A percentile compares a stretch with the other conserved stretches of the same genome.
phyloP scores from a whole-genome alignment of 1,140 invertebrate genomes.

The Drosophila subpulchrella region DNA sequence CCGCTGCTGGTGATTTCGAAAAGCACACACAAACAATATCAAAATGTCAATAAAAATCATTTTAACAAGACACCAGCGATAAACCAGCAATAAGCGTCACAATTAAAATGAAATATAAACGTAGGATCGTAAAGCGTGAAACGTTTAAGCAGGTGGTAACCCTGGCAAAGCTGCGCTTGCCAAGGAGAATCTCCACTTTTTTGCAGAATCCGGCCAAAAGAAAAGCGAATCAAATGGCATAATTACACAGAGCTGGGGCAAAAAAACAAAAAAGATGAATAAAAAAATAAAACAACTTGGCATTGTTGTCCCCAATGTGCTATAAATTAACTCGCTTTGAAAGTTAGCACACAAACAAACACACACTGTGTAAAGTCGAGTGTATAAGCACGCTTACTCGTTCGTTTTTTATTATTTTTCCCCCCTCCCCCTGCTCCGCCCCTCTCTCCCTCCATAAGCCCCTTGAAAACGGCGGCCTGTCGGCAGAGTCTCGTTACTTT shows the following conservation, averaged over 20 bases:
- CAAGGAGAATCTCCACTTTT: conserved; percentile 40
- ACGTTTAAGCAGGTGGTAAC: conserved; percentile 54
- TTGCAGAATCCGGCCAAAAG: conserved; percentile 38
- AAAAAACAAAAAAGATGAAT: conserved; percentile 25
- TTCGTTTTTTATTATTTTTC: conserved; percentile 49
- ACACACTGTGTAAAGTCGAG: conserved; percentile 11
- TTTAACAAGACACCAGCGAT: conserved; percentile 55
- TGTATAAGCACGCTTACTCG: conserved; percentile 52
- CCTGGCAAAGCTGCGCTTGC: conserved; percentile 25
- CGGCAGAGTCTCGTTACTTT: conserved; percentile 76
- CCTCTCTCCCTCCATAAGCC: not conserved
- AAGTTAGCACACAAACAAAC: conserved; percentile 65
- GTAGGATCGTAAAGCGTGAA: conserved; percentile 14
- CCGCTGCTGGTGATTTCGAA: conserved; percentile 22
- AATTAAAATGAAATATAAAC: conserved; percentile 73
- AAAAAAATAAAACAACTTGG: conserved; percentile 42
- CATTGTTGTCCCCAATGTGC: conserved; percentile 55
- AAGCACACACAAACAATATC: conserved; percentile 26
- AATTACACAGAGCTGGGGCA: conserved; percentile 53
- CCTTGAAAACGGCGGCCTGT: conserved; percentile 56
- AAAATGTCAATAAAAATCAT: conserved; percentile 45
- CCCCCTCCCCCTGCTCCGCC: conserved; percentile 1
- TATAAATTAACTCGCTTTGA: conserved; percentile 80
- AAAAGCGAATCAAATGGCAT: conserved; percentile 68
- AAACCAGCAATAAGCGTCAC: conserved; percentile 60